A percentile compares a stretch with the other conserved stretches of the same genome.
phyloP scores from a whole-genome alignment of 2,888 invertebrate genomes.

The Diploptera punctata region DNA sequence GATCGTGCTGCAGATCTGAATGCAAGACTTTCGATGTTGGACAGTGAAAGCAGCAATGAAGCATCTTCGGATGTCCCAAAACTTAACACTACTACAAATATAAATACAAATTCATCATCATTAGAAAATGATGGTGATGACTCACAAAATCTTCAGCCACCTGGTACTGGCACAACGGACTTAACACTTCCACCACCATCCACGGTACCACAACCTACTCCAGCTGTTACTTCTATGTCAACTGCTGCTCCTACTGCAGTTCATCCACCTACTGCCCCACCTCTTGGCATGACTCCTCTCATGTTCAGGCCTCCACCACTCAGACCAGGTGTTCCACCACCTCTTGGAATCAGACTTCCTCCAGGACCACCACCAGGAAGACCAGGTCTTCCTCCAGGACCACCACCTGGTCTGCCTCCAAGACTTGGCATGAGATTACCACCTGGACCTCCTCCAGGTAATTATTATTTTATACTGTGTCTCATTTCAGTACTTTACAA shows the following conservation, averaged over 20 bases:
- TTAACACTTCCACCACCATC: conserved; percentile 38
- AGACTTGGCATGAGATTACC: conserved; percentile 70
- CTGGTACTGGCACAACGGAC: conserved; percentile 38
- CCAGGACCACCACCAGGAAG: conserved; percentile 66
- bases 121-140: conserved; percentile 46
- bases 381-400: conserved; percentile 52
- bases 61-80: conserved; percentile 36
- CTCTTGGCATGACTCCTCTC: conserved; percentile 53
- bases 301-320: conserved; percentile 65
- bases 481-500: no score
- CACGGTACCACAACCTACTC: conserved; percentile 41
- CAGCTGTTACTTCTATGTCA: background rate
- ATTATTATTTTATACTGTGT: no score
- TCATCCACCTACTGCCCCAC: conserved; percentile 57
- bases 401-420: conserved; percentile 58
- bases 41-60: conserved; percentile 53
- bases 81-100: conserved; percentile 43
- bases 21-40: conserved; percentile 57
- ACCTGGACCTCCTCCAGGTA: conserved; percentile 68
- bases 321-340: conserved; percentile 56
- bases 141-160: conserved; percentile 47
- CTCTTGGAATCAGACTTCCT: conserved; percentile 56
- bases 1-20: conserved; percentile 68
- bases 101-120: conserved; percentile 1
- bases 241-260: conserved; percentile 57